These are phyloP conservation scores for Sebastes goodei DNA, from an alignment of 2,797 vertebrate species.

Conservation along the genomic window DNA sequence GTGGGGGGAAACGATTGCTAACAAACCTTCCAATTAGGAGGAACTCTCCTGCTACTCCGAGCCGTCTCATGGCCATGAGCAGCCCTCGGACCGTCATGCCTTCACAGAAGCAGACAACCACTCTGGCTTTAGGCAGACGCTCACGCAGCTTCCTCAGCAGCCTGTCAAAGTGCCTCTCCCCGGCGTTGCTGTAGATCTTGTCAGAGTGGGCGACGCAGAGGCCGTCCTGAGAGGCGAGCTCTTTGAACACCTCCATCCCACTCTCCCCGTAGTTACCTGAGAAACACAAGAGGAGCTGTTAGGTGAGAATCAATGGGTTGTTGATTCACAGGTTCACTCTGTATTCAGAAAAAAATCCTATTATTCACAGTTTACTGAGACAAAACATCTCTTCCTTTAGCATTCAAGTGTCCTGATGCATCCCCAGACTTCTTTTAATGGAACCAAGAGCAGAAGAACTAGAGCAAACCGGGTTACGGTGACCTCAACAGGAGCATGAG, in stretches of 20 bases:
- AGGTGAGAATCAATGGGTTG: background rate
- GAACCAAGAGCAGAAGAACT: conserved; percentile 28
- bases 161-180: conserved; percentile 95
- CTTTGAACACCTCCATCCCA: conserved; percentile 98
- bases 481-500: conserved; percentile 20
- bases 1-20: conserved; percentile 21
- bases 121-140: conserved; percentile 93
- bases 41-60: conserved; percentile 92
- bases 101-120: conserved; percentile 98
- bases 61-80: conserved; percentile 94
- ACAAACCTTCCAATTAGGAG: conserved; percentile 92
- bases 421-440: conserved; percentile 29
- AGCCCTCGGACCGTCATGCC: conserved; percentile 97
- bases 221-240: conserved; percentile 93
- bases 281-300: conserved; percentile 44
- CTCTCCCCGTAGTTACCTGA: conserved; percentile 98
- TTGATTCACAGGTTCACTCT: background rate
- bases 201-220: conserved; percentile 97
- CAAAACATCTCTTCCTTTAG: background rate
- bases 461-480: conserved; percentile 10
- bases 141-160: conserved; percentile 94
- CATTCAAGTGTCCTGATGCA: background rate
- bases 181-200: conserved; percentile 99
- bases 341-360: background rate
- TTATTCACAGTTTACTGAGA: background rate